Conservation (phyloP, 2,113 vertebrate species). For the Ammospiza nelsoni region DNA sequence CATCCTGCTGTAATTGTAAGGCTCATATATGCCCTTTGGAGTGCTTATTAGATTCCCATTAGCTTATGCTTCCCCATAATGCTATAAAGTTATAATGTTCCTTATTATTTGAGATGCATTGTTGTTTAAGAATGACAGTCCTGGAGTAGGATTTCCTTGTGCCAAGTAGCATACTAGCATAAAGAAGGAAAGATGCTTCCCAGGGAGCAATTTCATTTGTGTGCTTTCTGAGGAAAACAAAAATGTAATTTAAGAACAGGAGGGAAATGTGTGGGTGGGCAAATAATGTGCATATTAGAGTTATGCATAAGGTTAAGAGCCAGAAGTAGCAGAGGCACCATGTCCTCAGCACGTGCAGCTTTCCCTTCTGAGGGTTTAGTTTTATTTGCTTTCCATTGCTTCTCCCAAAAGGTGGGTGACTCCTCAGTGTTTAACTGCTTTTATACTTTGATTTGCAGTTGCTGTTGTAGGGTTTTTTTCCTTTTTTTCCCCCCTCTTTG, state of each 20-base stretch:
- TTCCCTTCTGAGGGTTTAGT: neutral
- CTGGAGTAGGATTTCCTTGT: neutral
- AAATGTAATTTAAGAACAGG: neutral
- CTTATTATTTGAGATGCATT: neutral
- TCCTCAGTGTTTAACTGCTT: neutral
- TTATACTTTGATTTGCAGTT: neutral
- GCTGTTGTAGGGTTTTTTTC: too few relatives aligned
- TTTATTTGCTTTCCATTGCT: neutral
- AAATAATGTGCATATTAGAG: neutral
- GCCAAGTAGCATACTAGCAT: neutral
- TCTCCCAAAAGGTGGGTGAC: neutral
- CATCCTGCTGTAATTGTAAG: neutral
- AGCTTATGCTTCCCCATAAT: conserved; percentile 9
- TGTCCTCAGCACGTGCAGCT: neutral
- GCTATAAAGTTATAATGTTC: neutral
- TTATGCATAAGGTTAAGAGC: neutral
- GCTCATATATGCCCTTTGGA: neutral
- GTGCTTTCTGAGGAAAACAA: neutral
- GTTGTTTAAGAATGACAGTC: neutral
- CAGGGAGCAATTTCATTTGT: neutral
- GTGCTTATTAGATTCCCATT: neutral
- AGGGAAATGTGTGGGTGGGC: neutral
- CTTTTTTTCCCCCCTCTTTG: neutral
- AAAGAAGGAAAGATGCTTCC: neutral
- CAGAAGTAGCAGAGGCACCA: neutral